These are phyloP conservation scores for Sternotherus odoratus DNA, from an alignment of 2,797 vertebrate species.

Conservation along the genomic window DNA sequence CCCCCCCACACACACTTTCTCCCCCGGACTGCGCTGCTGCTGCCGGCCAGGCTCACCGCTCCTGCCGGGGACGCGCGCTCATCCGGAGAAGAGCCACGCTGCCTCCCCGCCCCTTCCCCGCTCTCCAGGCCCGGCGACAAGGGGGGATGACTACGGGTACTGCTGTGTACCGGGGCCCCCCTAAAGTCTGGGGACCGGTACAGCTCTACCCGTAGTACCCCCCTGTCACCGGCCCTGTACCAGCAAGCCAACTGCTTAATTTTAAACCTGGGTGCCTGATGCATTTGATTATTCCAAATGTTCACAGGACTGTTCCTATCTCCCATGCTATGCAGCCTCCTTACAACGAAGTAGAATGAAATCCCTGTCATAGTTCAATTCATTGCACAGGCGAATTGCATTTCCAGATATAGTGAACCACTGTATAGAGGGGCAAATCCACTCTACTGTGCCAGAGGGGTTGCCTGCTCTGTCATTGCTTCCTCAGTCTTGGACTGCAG, in stretches of 20 bases:
- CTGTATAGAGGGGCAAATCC: not conserved
- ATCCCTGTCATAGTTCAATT: not conserved
- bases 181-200: too few relatives aligned
- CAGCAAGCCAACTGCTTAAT: conserved; percentile 23
- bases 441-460: rapidly evolving
- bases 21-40: too few relatives aligned
- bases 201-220: too few relatives aligned
- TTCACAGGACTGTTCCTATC: not conserved
- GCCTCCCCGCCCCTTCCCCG: too few relatives aligned
- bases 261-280: not conserved
- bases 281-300: not conserved
- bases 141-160: too few relatives aligned
- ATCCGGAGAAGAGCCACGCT: too few relatives aligned
- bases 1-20: too few relatives aligned
- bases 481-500: not conserved
- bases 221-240: too few relatives aligned
- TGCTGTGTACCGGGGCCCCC: too few relatives aligned
- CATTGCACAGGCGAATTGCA: not conserved
- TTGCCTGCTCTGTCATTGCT: not conserved
- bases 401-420: not conserved
- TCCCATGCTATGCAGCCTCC: not conserved
- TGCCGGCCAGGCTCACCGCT: too few relatives aligned
- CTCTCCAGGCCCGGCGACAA: too few relatives aligned
- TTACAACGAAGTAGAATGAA: not conserved
- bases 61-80: too few relatives aligned